A percentile compares a stretch with the other conserved stretches of the same genome.
Conservation (phyloP, 2,113 vertebrate genomes). For the Entosphenus tridentatus region DNA sequence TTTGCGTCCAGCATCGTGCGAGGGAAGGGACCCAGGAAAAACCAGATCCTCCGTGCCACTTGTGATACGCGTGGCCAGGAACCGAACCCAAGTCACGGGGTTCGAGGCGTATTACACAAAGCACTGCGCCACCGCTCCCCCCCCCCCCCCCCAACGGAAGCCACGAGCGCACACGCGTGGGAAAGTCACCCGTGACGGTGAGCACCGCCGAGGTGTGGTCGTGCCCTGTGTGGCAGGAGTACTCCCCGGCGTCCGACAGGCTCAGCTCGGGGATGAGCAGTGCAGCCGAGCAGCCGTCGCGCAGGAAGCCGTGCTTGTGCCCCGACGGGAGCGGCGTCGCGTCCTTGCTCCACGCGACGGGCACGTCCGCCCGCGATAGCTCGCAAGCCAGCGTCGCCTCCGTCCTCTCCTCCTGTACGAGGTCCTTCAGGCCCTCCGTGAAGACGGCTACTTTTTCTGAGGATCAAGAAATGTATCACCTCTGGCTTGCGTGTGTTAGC, state of each 20-base stretch:
- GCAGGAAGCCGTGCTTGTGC: slow-evolving; percentile 38
- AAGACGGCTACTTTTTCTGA: slow-evolving; percentile 4
- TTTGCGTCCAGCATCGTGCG: too few species aligned
- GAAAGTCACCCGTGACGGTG: slow-evolving; percentile 38
- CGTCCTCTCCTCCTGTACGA: background rate
- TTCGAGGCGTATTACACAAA: too few species aligned
- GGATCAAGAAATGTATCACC: background rate
- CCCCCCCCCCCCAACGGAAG: too few species aligned
- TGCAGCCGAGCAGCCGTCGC: slow-evolving; percentile 28
- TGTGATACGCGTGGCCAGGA: too few species aligned
- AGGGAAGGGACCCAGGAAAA: too few species aligned
- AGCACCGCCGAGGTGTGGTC: slow-evolving; percentile 49
- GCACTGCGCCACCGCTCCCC: too few species aligned
- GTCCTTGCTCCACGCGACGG: slow-evolving; percentile 59
- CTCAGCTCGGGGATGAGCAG: slow-evolving; percentile 34
- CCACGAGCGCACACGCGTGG: too few species aligned
- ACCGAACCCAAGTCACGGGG: too few species aligned
- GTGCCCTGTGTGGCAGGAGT: slow-evolving; percentile 49
- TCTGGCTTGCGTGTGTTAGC: too few species aligned
- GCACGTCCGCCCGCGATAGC: slow-evolving; percentile 26
- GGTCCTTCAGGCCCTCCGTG: background rate
- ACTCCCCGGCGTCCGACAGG: slow-evolving; percentile 45
- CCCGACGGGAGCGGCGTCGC: slow-evolving; percentile 35
- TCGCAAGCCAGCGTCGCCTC: slow-evolving; percentile 34
- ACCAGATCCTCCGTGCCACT: too few species aligned